Evolutionary conservation across 2,113 vertebrate genomes (phyloP), one percentile per base, ranked within the genome.

Genomic region (Neodontobutis hainanensis): DNA sequence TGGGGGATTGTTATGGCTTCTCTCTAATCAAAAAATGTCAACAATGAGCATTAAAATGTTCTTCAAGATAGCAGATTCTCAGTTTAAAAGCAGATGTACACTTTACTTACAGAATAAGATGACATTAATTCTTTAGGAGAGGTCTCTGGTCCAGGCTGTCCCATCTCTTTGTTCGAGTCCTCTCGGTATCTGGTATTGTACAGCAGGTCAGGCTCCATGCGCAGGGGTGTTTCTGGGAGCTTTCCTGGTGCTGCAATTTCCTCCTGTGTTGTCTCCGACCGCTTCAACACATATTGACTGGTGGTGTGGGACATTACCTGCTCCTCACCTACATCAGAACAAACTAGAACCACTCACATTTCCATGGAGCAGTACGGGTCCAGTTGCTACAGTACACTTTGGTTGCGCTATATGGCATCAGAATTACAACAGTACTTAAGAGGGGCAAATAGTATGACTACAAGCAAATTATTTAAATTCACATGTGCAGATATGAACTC

Each of bases 161-260:
- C 69, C 0, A 35, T 36, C 91, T 94, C 72, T 90, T 92, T 36
- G 92, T 85, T 12, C 72, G 75, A 50, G 81, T 92, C 83, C 40
- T 95, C 92, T 14, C 92, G 92, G 6, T 92, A 82, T 1, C 89
- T 91, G 16, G 92, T 93, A 45, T 95, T 81, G 2, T 86, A 83
- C 60, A 91, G 53, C 45, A 83, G 65, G 60, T 85, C 78, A 0
- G 94, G 92, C 0, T 96, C 95, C 90, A 89, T 92, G 62, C 95
- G 92, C 61, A 98, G 93, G 15, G 97, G 97, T 0, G 96, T 97
- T 85, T 98, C 96, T 0, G 96, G 96, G 73, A 98, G 92, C 70
- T 98, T 97, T 38, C 95, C 97, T 9, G 95, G 95, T 47, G 95
- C 87, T 0, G 94, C 92, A 0, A 92, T 90, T 86, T 97, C 95